Conservation (phyloP, 2,888 invertebrate species). For the Chironomus tentans region DNA sequence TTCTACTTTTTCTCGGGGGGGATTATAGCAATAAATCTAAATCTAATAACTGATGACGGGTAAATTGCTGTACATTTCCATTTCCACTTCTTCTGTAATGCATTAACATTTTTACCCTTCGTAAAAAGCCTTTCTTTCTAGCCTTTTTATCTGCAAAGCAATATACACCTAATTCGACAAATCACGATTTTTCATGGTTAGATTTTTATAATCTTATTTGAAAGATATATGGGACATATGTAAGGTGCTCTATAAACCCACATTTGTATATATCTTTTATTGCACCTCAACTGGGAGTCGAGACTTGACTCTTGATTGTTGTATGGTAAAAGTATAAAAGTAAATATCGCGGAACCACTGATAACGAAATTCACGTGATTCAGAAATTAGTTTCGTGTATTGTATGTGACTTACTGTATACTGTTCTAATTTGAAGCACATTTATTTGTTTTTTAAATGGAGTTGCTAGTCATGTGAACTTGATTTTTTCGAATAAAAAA, state of each 20-base stretch:
- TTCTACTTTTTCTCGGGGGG: neutral
- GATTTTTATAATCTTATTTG: too few species aligned
- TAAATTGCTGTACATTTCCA: neutral
- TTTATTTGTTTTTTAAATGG: too few species aligned
- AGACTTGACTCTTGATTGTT: neutral
- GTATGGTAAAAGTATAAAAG: neutral
- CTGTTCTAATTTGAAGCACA: neutral
- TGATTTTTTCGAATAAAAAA: neutral
- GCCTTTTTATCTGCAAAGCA: too few species aligned
- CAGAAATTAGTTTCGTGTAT: neutral
- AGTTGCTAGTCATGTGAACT: too few species aligned
- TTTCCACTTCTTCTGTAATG: neutral
- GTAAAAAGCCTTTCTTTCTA: neutral
- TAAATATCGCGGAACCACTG: conserved; percentile 2
- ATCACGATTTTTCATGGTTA: too few species aligned
- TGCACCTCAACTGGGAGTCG: too few species aligned
- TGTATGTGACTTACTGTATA: neutral
- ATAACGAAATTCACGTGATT: conserved; percentile 15
- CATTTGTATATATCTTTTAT: neutral
- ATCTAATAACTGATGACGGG: conserved; percentile 9
- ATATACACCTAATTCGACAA: too few species aligned
- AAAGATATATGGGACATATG: neutral
- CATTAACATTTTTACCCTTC: too few species aligned
- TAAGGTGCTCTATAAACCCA: neutral
- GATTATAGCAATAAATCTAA: conserved; percentile 4